These are phyloP conservation scores for Chrysina gloriosa DNA, from an alignment of 2,888 invertebrate genomes.

Conservation along the genomic window DNA sequence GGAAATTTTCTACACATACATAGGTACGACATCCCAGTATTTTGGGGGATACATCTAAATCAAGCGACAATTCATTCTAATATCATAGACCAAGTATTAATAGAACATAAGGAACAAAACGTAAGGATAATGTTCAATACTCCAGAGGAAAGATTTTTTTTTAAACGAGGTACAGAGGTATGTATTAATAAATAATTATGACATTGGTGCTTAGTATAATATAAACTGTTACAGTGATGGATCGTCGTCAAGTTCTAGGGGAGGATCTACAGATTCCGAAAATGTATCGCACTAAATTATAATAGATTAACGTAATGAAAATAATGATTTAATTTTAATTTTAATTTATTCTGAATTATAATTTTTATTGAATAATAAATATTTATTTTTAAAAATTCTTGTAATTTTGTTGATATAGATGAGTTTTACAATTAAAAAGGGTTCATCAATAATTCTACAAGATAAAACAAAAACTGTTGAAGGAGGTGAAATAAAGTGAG, in stretches of 20 bases:
- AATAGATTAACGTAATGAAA: conserved; percentile 22
- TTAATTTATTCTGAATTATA: conserved; percentile 14
- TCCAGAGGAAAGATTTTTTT: conserved; percentile 28
- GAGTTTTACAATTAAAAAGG: conserved; percentile 26
- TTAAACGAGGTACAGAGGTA: conserved; percentile 26
- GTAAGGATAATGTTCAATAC: conserved; percentile 24
- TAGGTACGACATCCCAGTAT: conserved; percentile 6
- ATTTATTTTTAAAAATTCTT: conserved; percentile 6
- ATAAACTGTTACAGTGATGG: conserved; percentile 30
- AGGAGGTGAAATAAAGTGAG: no score
- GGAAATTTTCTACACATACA: conserved; percentile 18
- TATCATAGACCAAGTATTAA: conserved; percentile 4
- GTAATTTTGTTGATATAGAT: conserved; percentile 15
- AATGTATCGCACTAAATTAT: conserved; percentile 2
- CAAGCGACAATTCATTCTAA: conserved; percentile 10
- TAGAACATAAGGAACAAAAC: neutral
- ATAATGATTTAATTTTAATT: conserved; percentile 28
- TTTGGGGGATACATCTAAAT: conserved; percentile 15
- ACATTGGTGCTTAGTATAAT: conserved; percentile 37
- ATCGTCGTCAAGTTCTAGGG: conserved; percentile 29
- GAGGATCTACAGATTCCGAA: conserved; percentile 17
- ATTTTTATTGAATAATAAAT: conserved; percentile 23
- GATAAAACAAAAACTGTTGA: no score
- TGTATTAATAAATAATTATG: conserved; percentile 35
- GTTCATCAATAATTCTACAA: no score